phyloP scores from a whole-genome alignment of 2,797 vertebrate genomes.

The Acanthornis magna region DNA sequence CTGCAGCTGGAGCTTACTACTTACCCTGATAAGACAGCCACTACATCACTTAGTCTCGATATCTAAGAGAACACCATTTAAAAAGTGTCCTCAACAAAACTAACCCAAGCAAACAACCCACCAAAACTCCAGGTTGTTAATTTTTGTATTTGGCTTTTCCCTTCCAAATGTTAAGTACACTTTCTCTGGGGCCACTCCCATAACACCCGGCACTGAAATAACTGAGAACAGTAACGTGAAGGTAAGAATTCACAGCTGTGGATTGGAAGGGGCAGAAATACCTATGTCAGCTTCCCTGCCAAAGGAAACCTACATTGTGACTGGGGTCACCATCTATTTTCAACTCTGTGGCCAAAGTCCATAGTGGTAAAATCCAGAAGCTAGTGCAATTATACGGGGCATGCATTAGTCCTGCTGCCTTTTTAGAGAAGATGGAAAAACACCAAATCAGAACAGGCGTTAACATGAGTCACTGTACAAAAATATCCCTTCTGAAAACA shows the following conservation, averaged over 20 bases:
- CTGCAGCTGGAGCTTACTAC: background rate
- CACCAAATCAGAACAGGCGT: slow-evolving; percentile 24
- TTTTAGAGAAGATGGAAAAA: slow-evolving; percentile 33
- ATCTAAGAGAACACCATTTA: background rate
- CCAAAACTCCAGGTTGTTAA: background rate
- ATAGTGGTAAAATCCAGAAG: background rate
- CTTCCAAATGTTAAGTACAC: background rate
- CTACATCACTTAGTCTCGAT: background rate
- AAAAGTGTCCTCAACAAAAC: background rate
- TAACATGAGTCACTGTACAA: slow-evolving; percentile 45
- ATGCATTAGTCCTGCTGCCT: background rate
- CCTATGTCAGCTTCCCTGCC: background rate
- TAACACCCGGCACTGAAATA: background rate
- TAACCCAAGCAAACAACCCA: background rate
- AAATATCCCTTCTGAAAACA: slow-evolving; percentile 53
- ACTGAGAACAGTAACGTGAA: background rate
- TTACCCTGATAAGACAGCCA: background rate
- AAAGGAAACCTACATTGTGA: background rate
- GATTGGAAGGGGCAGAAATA: background rate
- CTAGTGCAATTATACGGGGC: background rate
- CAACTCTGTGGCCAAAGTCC: background rate
- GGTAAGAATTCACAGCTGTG: background rate
- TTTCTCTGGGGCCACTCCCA: background rate
- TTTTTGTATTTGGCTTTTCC: background rate
- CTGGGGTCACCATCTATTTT: background rate